Evolutionary conservation across 2,113 vertebrate genomes (phyloP), one percentile per base, ranked within the genome.

Genomic region (Nerophis lumbriciformis): DNA sequence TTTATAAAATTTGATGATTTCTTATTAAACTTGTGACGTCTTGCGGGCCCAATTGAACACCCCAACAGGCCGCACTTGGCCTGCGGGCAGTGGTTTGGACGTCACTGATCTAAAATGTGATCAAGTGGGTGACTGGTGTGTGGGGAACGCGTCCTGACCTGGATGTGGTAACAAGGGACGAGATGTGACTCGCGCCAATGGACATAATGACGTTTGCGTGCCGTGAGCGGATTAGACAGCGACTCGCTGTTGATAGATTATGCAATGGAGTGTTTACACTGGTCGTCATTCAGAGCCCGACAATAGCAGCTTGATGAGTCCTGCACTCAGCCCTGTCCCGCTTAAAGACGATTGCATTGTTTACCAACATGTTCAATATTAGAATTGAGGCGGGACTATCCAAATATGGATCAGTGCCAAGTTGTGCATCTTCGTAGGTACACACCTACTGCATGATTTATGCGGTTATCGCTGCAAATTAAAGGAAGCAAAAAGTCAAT

Each of bases 291-390:
- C 72, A 51, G 57, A 65, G 19, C 35, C 42, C 48, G 12, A 82
- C 74, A 84, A 83, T 77, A 35, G 66, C 8, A 13, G 15, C 75
- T 68, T 66, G 21, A 69, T 48, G 62, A 67, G 56, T 52, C 54
- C 39, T 36, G 39, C n/a, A 37, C 47, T 39, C 14, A 49, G 10
- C 2, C 6, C n/a, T 21, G 42, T 19, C 53, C 35, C 39, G n/a
- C 58, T 57, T n/a, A 49, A 53, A 72, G 39, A 39, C 53, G 15
- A 15, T 39, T 10, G 59, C 15, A 4, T 16, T 68, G 57, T 81
- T 56, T 16, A 4, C 8, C 16, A 39, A 42, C 37, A 10, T 39
- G 8, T 37, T 55, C 9, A 39, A 39, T 15, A 8, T n/a, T 16
- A 39, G 15, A 19, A 16, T 56, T 37, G 10, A 53, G 11, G 35